phyloP scores from a whole-genome alignment of 2,888 invertebrate species.

The Dyspetes luteomarginatus region DNA sequence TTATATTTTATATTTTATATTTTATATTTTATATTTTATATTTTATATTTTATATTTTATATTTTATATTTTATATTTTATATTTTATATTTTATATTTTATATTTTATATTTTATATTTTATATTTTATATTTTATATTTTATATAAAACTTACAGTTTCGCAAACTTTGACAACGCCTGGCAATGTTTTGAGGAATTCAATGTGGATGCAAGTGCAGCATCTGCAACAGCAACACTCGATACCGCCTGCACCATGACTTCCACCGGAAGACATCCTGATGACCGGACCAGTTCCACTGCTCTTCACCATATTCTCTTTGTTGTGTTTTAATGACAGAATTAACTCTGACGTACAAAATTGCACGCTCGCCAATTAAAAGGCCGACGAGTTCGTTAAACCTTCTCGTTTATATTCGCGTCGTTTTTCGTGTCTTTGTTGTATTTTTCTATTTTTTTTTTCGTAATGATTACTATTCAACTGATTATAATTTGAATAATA shows the following conservation, averaged over 20 bases:
- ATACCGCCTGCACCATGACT: conserved; percentile 84
- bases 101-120: no score
- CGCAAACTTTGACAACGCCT: conserved; percentile 90
- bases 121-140: no score
- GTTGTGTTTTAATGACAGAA: not conserved
- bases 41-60: no score
- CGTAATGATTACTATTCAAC: not conserved
- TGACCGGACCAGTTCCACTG: conserved; percentile 74
- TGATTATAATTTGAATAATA: not conserved
- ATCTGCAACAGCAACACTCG: conserved; percentile 88
- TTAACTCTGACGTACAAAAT: conserved; percentile 25
- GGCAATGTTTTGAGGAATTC: conserved; percentile 89
- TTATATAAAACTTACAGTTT: conserved; percentile 84
- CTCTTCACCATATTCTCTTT: conserved; percentile 68
- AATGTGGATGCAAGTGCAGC: conserved; percentile 92
- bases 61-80: no score
- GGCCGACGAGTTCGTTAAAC: conserved; percentile 60
- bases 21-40: no score
- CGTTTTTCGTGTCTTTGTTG: conserved; percentile 50
- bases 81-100: no score
- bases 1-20: no score
- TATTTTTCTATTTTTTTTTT: not conserved
- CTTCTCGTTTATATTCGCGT: conserved; percentile 18
- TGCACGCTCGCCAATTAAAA: conserved; percentile 39
- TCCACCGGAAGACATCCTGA: conserved; percentile 75